Evolutionary conservation across 2,888 invertebrate genomes (phyloP).

Genomic region (Drosophila monieri): DNA sequence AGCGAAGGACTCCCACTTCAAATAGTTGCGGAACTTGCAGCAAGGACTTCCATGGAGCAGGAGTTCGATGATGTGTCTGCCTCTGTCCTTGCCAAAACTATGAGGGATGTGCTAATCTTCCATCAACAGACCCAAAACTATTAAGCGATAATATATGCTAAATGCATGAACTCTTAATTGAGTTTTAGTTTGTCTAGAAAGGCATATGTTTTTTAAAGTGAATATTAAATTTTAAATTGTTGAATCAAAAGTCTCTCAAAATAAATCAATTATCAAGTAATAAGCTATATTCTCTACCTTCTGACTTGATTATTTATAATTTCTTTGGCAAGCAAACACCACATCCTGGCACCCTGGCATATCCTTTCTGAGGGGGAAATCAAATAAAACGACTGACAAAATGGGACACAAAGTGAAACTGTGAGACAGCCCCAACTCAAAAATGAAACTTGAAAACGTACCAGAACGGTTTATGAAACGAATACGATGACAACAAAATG

Average conservation of each 20-base stretch:
- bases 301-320: constrained; percentile 43
- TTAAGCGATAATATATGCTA: constrained; percentile 51
- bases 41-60: constrained; percentile 53
- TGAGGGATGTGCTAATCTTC: constrained; percentile 50
- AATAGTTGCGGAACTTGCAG: constrained; percentile 86
- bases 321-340: constrained; percentile 60
- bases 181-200: constrained; percentile 4
- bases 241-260: neutral
- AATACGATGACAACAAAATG: constrained; percentile 80
- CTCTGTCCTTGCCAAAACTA: constrained; percentile 17
- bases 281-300: constrained; percentile 10
- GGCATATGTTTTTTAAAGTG: neutral
- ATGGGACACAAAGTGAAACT: constrained; percentile 38
- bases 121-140: constrained; percentile 36
- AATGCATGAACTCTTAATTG: constrained; percentile 44
- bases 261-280: constrained; percentile 1
- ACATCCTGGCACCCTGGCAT: constrained; percentile 9
- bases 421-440: constrained; percentile 36
- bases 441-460: constrained; percentile 71
- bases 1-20: constrained; percentile 86
- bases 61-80: constrained; percentile 4
- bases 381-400: constrained; percentile 75
- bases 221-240: neutral
- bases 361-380: constrained; percentile 53
- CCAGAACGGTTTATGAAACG: constrained; percentile 75